phyloP scores from a whole-genome alignment of 2,888 invertebrate genomes.

The Drosophila fulvimacula region DNA sequence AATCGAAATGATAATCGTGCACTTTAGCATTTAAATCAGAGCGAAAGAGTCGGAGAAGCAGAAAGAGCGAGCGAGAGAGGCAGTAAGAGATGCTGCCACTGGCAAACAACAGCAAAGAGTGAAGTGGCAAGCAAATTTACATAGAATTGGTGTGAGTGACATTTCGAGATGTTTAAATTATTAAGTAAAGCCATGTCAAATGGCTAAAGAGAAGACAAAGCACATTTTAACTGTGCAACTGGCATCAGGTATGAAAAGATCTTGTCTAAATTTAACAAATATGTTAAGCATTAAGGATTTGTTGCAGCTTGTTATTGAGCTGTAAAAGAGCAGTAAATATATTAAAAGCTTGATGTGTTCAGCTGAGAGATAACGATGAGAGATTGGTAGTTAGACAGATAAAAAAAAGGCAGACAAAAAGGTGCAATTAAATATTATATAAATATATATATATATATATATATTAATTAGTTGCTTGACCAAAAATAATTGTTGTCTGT shows the following conservation, averaged over 20 bases:
- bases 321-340: neutral
- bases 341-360: neutral
- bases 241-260: neutral
- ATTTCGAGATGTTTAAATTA: slow-evolving; percentile 24
- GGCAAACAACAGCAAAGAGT: slow-evolving; percentile 2
- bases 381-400: no score
- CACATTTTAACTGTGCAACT: neutral
- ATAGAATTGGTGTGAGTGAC: slow-evolving; percentile 40
- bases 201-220: slow-evolving; percentile 10
- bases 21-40: slow-evolving; percentile 79
- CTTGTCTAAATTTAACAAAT: neutral
- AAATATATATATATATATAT: no score
- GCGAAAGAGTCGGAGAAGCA: neutral
- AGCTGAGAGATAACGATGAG: neutral
- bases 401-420: no score
- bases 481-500: no score
- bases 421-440: no score
- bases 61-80: neutral
- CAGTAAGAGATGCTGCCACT: slow-evolving; percentile 27
- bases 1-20: slow-evolving; percentile 79
- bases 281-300: neutral
- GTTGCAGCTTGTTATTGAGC: neutral
- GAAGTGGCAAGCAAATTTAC: slow-evolving; percentile 59
- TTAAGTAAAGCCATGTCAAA: slow-evolving; percentile 13
- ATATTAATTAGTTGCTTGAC: no score